Conservation (phyloP, 2,797 vertebrate species). For the Tokudaia tokunoshimensis region DNA sequence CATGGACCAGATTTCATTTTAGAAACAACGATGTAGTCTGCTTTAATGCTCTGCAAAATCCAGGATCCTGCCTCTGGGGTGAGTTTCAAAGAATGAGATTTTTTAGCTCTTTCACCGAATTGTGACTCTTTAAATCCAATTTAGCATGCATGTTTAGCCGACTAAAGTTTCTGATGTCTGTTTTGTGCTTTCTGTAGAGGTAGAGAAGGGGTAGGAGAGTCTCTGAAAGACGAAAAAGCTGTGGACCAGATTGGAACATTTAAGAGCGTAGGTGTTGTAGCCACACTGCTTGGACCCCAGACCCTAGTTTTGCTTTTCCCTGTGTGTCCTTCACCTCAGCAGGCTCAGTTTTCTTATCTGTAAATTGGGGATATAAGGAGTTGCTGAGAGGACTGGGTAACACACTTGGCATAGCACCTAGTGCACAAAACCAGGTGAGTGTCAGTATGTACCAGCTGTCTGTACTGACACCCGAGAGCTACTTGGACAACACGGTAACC, state of each 20-base stretch:
- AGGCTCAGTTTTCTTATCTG: constrained; percentile 4
- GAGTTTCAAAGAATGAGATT: neutral
- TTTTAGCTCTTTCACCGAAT: neutral
- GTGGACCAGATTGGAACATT: neutral
- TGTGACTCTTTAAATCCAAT: neutral
- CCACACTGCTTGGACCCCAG: constrained; percentile 65
- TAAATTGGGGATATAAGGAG: neutral
- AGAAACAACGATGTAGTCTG: neutral
- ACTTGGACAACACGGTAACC: neutral
- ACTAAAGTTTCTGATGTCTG: neutral
- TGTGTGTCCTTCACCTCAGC: constrained; percentile 63
- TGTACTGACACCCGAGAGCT: neutral
- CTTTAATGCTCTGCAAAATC: neutral
- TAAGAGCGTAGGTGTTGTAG: neutral
- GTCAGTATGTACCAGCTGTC: neutral
- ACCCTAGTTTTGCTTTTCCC: constrained; percentile 57
- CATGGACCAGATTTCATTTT: accelerated
- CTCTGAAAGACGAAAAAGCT: neutral
- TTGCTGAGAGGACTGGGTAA: too few relatives aligned
- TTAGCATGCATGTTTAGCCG: neutral
- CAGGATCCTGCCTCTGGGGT: neutral
- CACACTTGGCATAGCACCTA: too few relatives aligned
- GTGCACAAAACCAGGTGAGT: neutral
- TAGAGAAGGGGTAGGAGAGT: neutral
- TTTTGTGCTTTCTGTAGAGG: neutral